Evolutionary conservation across 2,888 invertebrate genomes (phyloP).

Genomic region (Empis stercorea): DNA sequence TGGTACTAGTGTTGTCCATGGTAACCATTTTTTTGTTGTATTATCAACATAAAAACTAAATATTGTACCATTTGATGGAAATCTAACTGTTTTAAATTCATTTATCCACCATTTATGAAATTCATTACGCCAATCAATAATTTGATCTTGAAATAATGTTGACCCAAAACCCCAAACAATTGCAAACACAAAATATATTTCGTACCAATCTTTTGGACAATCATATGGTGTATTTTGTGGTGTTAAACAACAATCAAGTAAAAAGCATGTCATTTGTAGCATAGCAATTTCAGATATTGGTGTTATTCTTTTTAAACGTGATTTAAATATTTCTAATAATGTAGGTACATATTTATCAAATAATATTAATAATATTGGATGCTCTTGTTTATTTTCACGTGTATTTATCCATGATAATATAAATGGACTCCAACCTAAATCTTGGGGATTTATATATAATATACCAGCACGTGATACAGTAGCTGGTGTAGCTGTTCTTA

Average conservation of each 20-base stretch:
- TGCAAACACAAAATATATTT: constrained; percentile 84
- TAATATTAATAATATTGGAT: constrained; percentile 67
- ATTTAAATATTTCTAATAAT: constrained; percentile 58
- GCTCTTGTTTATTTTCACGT: constrained; percentile 55
- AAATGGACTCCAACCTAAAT: constrained; percentile 88
- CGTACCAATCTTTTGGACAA: constrained; percentile 84
- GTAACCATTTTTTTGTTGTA: constrained; percentile 70
- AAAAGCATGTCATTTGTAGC: constrained; percentile 72
- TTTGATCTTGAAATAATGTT: constrained; percentile 78
- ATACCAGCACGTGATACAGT: constrained; percentile 93
- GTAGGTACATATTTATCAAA: constrained; percentile 90
- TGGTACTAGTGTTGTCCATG: constrained; percentile 74
- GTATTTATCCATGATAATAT: constrained; percentile 82
- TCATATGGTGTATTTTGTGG: constrained; percentile 70
- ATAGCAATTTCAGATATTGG: constrained; percentile 84
- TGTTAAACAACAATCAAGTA: constrained; percentile 74
- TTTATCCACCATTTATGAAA: constrained; percentile 91
- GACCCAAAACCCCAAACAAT: constrained; percentile 92
- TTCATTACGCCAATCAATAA: constrained; percentile 83
- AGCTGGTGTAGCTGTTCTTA: constrained; percentile 87
- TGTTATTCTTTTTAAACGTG: constrained; percentile 74
- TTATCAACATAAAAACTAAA: constrained; percentile 83
- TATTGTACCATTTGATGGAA: constrained; percentile 69
- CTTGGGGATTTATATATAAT: constrained; percentile 84
- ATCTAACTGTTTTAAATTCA: constrained; percentile 84